Base-by-base conservation (phyloP, 2,888 invertebrate species). In the Pheosia tremula region DNA sequence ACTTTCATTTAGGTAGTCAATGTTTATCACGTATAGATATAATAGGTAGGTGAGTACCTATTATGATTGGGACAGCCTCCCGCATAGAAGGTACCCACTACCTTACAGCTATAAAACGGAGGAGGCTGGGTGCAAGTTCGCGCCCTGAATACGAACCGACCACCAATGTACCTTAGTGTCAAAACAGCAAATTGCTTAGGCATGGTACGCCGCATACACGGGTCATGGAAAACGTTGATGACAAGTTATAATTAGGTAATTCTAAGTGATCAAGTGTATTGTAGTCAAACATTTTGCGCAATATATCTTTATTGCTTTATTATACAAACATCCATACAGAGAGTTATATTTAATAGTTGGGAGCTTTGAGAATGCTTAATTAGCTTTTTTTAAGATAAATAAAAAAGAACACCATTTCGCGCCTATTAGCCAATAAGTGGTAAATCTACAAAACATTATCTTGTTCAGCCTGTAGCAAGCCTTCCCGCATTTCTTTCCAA, bases 131-230 rank as follows among this genome's bases (percentile, higher is more conserved):
- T 47, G 38, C 56, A 11, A 61, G 47, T 54, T 74, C 74, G 82
- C 74, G 76, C 60, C 72, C 79, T 78, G 81, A 79, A 81, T 82
- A 74, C 60, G 57, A 65, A 73, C 70, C 64, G 11, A 62, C 65
- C 58, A 59, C 64, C 62, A 65, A 67, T 61, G 58, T 62, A 56
- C 64, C 24, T 24, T 24, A 60, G 58, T 63, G 57, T 64, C 64
- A 64, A 60, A 41, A 71, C 62, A 62, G 68, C 68, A 65, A 70
- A 77, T 74, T 72, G 72, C 61, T 69, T 63, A 71, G 60, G 39
- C 41, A 58, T 56, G 37, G 54, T 47, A 54, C 50, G 47, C 47
- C 50, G 58, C 47, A 58, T 53, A 56, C 60, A 57, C 60, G 60
- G 72, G 55, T 77, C 79, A 79, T 64, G 73, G 65, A 64, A 58